Base-by-base conservation (phyloP, 2,797 vertebrate species). In the Aldrovandia affinis region DNA sequence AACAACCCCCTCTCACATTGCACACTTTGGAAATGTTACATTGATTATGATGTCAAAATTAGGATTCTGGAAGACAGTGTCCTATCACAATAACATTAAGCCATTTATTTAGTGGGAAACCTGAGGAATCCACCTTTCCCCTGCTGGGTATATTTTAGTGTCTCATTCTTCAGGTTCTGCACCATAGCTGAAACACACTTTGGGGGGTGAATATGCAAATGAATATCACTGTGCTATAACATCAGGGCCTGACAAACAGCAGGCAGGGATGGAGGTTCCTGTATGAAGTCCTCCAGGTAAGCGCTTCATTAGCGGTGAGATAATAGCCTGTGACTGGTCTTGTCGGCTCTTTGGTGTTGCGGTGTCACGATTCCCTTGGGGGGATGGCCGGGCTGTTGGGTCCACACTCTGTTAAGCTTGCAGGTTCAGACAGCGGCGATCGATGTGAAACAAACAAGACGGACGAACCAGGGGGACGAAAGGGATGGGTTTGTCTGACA, bases 241-340 rank as follows among this genome's bases (percentile, higher is more conserved):
- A 30, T 8, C 33, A 73, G 68, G 33, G 39, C 68, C 36, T 73
- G 33, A 42, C 36, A 30, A 39, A 73, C 68, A 73, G 68, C 68
- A 73, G 68, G 68, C 68, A 22, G 68, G 68, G 68, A 73, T 5
- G 47, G 47, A 50, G 36, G 68, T 33, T 73, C 39, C 68, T 22
- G 68, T 42, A 42, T 14, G 33, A 18, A 39, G 68, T 33, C 36
- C 68, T 42, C 33, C 6, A 73, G 68, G 68, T 39, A 73, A 73
- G 39, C 68, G 36, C 68, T 42, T 73, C 68, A 73, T 73, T 39
- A 42, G 68, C 7, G 18, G 33, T 5, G 20, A 22, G 68, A 18
- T 73, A 73, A 73, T 73, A 39, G 68, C 36, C 68, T 73, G 68
- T 42, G 22, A 73, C 68, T 42, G 68, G 36, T 73, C 68, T 33